phyloP scores from a whole-genome alignment of 2,113 vertebrate genomes.

The Jaculus jaculus region DNA sequence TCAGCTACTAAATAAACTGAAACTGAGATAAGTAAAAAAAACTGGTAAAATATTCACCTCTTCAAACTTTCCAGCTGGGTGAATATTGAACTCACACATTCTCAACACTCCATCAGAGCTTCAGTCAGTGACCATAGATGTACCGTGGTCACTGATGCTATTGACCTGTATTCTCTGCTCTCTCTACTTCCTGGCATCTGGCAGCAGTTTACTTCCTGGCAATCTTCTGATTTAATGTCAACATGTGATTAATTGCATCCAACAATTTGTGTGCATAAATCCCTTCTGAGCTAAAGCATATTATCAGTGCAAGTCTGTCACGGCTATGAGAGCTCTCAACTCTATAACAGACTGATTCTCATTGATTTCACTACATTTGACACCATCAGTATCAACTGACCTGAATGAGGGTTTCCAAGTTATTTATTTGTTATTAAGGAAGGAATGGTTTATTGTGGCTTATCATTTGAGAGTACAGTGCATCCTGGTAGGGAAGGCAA shows the following conservation, averaged over 20 bases:
- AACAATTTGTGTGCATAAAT: background rate
- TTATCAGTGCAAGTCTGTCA: constrained; percentile 20
- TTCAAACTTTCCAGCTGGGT: background rate
- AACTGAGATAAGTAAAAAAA: background rate
- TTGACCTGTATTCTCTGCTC: background rate
- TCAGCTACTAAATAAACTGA: background rate
- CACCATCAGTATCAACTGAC: constrained; percentile 27
- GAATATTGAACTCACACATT: background rate
- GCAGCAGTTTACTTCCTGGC: constrained; percentile 42
- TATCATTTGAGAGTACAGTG: no score
- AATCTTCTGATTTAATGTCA: background rate
- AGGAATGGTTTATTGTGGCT: no score
- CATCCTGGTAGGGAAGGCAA: no score
- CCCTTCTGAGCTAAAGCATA: constrained; percentile 13
- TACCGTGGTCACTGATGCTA: background rate
- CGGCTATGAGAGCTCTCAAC: background rate
- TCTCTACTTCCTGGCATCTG: constrained; percentile 23
- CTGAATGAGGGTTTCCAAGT: constrained; percentile 17
- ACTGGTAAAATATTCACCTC: background rate
- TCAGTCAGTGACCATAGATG: background rate
- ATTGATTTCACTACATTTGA: background rate
- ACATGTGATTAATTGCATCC: constrained; percentile 47
- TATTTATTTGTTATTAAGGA: background rate
- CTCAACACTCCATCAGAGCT: background rate
- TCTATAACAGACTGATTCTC: background rate